These are phyloP conservation scores for Struthio camelus DNA, from an alignment of 2,113 vertebrate genomes.

Conservation along the genomic window DNA sequence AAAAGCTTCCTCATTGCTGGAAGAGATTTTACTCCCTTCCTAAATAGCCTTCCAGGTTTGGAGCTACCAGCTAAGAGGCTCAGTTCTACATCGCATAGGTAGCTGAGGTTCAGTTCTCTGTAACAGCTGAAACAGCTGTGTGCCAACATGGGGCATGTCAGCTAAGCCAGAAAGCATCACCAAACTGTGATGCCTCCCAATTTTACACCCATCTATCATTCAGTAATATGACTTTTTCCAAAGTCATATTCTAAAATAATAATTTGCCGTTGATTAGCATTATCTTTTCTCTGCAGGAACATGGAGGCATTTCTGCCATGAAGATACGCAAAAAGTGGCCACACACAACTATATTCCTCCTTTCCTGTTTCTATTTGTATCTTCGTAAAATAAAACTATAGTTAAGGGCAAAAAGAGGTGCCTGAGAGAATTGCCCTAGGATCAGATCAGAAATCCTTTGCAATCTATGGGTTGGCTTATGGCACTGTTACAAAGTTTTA, in stretches of 20 bases:
- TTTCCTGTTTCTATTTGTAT: background rate
- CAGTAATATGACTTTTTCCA: background rate
- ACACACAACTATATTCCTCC: background rate
- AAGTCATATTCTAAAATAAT: background rate
- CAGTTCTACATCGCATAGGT: background rate
- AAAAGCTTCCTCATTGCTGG: background rate
- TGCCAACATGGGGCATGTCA: background rate
- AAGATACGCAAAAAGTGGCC: background rate
- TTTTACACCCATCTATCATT: background rate
- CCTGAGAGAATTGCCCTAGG: background rate
- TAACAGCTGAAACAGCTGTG: background rate
- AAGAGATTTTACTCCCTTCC: background rate
- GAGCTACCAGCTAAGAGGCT: background rate
- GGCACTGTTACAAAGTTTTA: conserved; percentile 5
- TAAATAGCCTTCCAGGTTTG: background rate
- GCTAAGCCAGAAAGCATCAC: background rate
- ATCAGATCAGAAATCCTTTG: background rate
- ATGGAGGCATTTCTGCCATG: background rate
- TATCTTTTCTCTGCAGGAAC: background rate
- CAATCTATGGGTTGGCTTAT: conserved; percentile 1
- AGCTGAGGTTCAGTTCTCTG: background rate
- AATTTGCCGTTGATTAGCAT: background rate
- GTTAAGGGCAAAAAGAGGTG: background rate
- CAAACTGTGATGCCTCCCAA: background rate
- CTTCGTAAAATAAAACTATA: background rate